Conservation (phyloP, 2,888 invertebrate genomes). For the Tuta absoluta region DNA sequence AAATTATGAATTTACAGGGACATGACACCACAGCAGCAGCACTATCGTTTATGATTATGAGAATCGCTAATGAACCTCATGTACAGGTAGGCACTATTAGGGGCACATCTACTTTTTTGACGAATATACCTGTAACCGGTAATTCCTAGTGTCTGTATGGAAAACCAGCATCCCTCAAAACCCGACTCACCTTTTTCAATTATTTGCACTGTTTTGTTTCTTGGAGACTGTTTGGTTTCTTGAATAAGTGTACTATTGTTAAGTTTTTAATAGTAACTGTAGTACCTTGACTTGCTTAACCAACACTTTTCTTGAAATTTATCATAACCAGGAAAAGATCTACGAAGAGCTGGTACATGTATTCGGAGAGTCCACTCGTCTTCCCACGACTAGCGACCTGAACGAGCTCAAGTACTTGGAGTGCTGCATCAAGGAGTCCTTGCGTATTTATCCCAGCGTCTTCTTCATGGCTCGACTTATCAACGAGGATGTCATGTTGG, state of each 20-base stretch:
- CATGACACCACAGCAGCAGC: constrained; percentile 63
- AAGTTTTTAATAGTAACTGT: too few relatives aligned
- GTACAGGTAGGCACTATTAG: too few relatives aligned
- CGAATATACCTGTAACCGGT: too few relatives aligned
- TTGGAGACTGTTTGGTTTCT: too few relatives aligned
- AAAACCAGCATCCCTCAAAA: too few relatives aligned
- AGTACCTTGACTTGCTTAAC: too few relatives aligned
- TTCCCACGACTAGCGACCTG: constrained; percentile 80
- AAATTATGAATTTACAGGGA: constrained; percentile 46
- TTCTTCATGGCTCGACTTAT: constrained; percentile 81
- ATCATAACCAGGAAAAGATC: neutral
- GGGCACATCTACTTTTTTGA: too few relatives aligned
- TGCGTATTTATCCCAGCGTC: constrained; percentile 84
- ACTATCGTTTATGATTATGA: constrained; percentile 49
- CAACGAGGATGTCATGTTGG: constrained; percentile 78
- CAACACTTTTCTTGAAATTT: neutral
- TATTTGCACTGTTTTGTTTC: too few relatives aligned
- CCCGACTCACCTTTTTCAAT: too few relatives aligned
- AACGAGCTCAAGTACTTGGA: constrained; percentile 83
- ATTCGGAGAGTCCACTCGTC: constrained; percentile 82
- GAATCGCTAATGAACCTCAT: constrained; percentile 56
- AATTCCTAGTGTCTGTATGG: too few relatives aligned
- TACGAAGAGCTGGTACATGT: constrained; percentile 16
- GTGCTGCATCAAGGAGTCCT: constrained; percentile 84
- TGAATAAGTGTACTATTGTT: too few relatives aligned